phyloP scores from a whole-genome alignment of 1,140 invertebrate genomes.

The Drosophila arizonae region DNA sequence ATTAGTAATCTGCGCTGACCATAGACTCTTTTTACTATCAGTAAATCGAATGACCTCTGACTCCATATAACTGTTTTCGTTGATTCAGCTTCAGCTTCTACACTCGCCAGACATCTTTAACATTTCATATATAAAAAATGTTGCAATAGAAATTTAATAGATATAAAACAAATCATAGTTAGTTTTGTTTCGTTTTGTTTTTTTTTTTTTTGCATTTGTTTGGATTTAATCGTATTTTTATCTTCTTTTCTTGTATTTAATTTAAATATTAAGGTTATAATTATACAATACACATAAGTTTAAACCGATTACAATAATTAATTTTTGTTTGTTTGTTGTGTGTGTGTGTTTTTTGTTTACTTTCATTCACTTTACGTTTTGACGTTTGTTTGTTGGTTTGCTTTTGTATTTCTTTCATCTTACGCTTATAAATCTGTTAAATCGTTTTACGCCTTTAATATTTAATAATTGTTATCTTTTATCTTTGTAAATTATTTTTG shows the following conservation, averaged over 20 bases:
- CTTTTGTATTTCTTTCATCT: conserved; percentile 61
- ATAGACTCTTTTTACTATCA: too few relatives aligned
- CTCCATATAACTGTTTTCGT: too few relatives aligned
- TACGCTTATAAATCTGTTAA: conserved; percentile 76
- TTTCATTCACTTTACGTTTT: conserved; percentile 69
- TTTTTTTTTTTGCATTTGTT: conserved; percentile 68
- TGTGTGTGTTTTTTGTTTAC: conserved; percentile 36
- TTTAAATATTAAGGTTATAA: conserved; percentile 83
- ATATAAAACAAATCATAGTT: too few relatives aligned
- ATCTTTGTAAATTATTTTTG: conserved; percentile 77
- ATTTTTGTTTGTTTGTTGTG: conserved; percentile 71
- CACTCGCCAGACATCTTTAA: too few relatives aligned
- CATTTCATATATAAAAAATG: too few relatives aligned
- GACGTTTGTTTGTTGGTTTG: conserved; percentile 34
- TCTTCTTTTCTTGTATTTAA: conserved; percentile 82
- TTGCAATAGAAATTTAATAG: too few relatives aligned
- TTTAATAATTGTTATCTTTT: conserved; percentile 80
- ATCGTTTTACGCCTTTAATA: conserved; percentile 82
- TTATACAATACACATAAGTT: conserved; percentile 83
- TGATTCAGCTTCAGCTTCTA: too few relatives aligned
- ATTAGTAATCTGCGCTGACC: too few relatives aligned
- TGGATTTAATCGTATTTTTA: conserved; percentile 82
- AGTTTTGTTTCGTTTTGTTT: not conserved
- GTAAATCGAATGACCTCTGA: too few relatives aligned
- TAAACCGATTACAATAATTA: conserved; percentile 83